These are phyloP conservation scores for Glaucidium brasilianum DNA, from an alignment of 2,113 vertebrate species.

Conservation along the genomic window DNA sequence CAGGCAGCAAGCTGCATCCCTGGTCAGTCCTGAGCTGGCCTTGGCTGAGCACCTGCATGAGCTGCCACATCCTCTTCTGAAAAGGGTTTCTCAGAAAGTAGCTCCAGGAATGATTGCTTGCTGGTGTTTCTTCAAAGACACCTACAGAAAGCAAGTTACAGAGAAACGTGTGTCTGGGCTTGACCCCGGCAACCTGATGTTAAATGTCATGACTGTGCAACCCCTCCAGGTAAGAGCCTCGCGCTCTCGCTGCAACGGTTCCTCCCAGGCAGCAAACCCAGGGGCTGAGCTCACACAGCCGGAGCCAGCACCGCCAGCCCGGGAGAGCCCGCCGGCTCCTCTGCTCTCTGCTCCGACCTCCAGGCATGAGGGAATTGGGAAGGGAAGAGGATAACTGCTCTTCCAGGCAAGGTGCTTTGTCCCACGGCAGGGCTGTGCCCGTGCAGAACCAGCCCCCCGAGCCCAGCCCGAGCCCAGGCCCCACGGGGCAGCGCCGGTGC, in stretches of 20 bases:
- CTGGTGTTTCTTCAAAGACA: not conserved
- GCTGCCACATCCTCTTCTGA: not conserved
- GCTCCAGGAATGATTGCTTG: not conserved
- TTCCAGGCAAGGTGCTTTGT: not conserved
- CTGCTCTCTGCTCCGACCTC: not conserved
- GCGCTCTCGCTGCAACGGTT: not conserved
- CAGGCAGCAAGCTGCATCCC: not conserved
- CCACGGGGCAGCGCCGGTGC: not conserved
- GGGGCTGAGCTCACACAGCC: not conserved
- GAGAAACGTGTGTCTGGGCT: not conserved
- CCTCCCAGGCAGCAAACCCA: not conserved
- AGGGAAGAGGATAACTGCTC: not conserved
- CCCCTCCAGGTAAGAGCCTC: not conserved
- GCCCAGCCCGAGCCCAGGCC: not conserved
- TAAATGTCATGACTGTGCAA: not conserved
- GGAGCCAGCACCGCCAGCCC: not conserved
- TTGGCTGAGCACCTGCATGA: fast-evolving
- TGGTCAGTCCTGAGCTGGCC: not conserved
- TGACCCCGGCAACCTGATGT: not conserved
- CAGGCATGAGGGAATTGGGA: not conserved
- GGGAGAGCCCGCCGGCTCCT: not conserved
- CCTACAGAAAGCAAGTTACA: not conserved
- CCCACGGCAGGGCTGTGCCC: not conserved
- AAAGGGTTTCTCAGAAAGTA: not conserved
- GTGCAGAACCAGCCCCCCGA: not conserved